These are phyloP conservation scores for Latrodectus geometricus DNA, from an alignment of 1,140 invertebrate species.

Conservation along the genomic window DNA sequence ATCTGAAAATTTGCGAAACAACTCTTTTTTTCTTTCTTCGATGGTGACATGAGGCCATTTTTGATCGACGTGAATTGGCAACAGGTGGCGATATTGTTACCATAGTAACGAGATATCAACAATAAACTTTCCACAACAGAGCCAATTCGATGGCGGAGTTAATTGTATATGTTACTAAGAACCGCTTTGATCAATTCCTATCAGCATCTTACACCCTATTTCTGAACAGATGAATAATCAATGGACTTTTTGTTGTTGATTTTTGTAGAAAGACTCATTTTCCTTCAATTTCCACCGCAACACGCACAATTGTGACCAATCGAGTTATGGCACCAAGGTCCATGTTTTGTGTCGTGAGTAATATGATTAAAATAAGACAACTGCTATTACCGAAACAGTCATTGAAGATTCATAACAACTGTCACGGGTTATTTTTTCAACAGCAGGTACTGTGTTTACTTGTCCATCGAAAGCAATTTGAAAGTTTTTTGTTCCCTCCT, in stretches of 20 bases:
- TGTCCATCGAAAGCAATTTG: not conserved
- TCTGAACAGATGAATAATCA: constrained; percentile 41
- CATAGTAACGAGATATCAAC: constrained; percentile 25
- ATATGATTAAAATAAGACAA: constrained; percentile 49
- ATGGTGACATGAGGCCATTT: constrained; percentile 4
- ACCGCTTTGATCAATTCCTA: constrained; percentile 47
- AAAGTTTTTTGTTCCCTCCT: not conserved
- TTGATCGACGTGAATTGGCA: constrained; percentile 45
- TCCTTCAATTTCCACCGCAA: not conserved
- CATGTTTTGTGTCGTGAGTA: constrained; percentile 34
- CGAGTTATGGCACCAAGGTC: not conserved
- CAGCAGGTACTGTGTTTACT: constrained; percentile 38
- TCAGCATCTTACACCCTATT: constrained; percentile 5
- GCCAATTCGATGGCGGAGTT: not conserved
- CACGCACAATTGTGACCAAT: constrained; percentile 19
- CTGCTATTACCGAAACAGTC: constrained; percentile 14
- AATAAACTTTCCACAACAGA: constrained; percentile 21
- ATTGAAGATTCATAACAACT: constrained; percentile 1
- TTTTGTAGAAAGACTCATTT: constrained; percentile 1
- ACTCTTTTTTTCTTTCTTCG: not conserved
- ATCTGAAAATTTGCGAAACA: not conserved
- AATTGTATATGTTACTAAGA: constrained; percentile 41
- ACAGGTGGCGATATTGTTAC: constrained; percentile 48
- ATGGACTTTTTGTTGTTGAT: constrained; percentile 7
- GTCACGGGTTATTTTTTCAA: constrained; percentile 1